Conservation (phyloP, 1,140 invertebrate genomes). For the Halotydeus destructor region DNA sequence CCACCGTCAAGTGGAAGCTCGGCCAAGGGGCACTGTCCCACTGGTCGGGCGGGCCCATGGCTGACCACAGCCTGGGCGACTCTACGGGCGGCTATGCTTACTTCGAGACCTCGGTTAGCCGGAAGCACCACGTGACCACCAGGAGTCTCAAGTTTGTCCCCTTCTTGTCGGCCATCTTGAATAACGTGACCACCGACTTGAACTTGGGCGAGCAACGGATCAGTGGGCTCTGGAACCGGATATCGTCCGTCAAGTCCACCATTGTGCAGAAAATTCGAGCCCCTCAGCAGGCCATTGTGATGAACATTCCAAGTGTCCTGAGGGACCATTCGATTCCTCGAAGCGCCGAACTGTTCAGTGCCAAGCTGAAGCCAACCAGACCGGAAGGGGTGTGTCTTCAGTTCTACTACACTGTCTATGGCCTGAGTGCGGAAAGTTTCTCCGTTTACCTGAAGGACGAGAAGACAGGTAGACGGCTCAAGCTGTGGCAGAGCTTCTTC, state of each 20-base stretch:
- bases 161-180: no score
- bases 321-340: no score
- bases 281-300: no score
- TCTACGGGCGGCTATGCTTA: slow-evolving; percentile 32
- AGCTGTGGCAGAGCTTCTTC: slow-evolving; percentile 37
- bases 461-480: slow-evolving; percentile 24
- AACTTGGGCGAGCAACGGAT: no score
- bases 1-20: slow-evolving; percentile 13
- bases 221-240: no score
- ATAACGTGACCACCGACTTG: no score
- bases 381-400: slow-evolving; percentile 17
- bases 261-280: no score
- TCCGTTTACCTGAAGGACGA: slow-evolving; percentile 26
- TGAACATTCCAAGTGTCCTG: no score
- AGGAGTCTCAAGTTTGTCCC: no score
- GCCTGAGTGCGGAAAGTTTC: slow-evolving; percentile 36
- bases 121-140: no score
- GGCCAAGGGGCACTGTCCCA: slow-evolving; percentile 29
- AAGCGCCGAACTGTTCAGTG: no score
- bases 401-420: slow-evolving; percentile 32
- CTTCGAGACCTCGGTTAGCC: slow-evolving; percentile 35
- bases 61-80: slow-evolving; percentile 28
- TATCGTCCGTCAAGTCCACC: no score
- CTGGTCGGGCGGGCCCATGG: slow-evolving; percentile 39
- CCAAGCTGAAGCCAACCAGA: slow-evolving; percentile 17